Percentiles rank a stretch among this genome's conserved stretches.
These are phyloP conservation scores for Abramis brama DNA, from an alignment of 2,113 vertebrate species.

Conservation along the genomic window DNA sequence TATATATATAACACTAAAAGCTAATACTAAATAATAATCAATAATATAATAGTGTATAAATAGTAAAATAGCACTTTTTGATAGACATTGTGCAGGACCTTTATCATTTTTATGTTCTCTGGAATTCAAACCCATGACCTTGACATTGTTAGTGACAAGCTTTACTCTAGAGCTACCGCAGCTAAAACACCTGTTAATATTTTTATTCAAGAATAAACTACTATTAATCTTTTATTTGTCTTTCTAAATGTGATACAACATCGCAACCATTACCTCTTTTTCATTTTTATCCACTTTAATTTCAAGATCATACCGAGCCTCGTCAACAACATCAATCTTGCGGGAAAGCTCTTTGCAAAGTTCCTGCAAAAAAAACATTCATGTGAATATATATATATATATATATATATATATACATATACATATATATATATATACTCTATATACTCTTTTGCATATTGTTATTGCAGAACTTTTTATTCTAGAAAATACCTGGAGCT, in stretches of 20 bases:
- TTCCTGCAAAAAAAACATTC: constrained; percentile 63
- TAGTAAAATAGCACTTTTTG: neutral
- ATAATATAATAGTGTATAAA: neutral
- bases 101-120: neutral
- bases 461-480: neutral
- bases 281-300: constrained; percentile 73
- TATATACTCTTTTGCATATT: neutral
- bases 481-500: constrained; percentile 73
- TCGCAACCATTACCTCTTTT: constrained; percentile 66
- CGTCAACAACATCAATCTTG: constrained; percentile 75
- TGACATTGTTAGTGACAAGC: too few species aligned
- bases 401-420: neutral
- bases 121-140: neutral
- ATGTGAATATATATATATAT: too few species aligned
- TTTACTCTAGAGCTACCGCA: neutral
- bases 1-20: neutral
- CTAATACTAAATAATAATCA: neutral
- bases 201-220: neutral
- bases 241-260: neutral
- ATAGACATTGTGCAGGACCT: neutral
- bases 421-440: too few species aligned
- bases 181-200: neutral
- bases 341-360: constrained; percentile 75
- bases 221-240: neutral
- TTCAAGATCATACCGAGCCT: constrained; percentile 76